A percentile compares a stretch with the other conserved stretches of the same genome.
These are phyloP conservation scores for Menidia menidia DNA, from an alignment of 2,797 vertebrate genomes.

Conservation along the genomic window DNA sequence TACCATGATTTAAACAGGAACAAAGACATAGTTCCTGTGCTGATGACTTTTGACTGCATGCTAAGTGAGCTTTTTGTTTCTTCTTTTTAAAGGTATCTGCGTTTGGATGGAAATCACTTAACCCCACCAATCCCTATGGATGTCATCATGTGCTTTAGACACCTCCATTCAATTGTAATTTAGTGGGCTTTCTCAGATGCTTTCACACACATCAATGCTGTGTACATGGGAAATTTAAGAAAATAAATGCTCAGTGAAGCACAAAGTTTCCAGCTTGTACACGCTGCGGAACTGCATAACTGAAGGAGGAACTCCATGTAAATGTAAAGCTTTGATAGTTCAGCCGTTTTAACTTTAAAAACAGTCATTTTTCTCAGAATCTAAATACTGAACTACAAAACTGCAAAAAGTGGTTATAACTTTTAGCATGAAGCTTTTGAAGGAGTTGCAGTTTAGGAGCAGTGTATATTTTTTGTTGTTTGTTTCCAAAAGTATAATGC, in stretches of 20 bases:
- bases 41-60: neutral
- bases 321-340: slow-evolving; percentile 28
- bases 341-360: slow-evolving; percentile 10
- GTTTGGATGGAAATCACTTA: slow-evolving; percentile 94
- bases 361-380: slow-evolving; percentile 43
- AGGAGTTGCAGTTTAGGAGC: slow-evolving; percentile 42
- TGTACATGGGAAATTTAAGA: slow-evolving; percentile 8
- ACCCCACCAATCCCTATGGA: slow-evolving; percentile 92
- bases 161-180: slow-evolving; percentile 92
- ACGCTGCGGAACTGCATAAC: slow-evolving; percentile 13
- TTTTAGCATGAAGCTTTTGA: slow-evolving; percentile 49
- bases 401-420: slow-evolving; percentile 50
- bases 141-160: slow-evolving; percentile 96
- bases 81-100: slow-evolving; percentile 84
- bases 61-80: slow-evolving; percentile 11
- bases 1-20: slow-evolving; percentile 7
- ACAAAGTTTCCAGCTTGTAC: slow-evolving; percentile 19
- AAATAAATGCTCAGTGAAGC: slow-evolving; percentile 14
- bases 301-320: slow-evolving; percentile 22
- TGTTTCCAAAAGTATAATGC: slow-evolving; percentile 57
- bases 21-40: neutral
- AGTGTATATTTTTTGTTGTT: slow-evolving; percentile 47
- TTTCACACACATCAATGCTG: slow-evolving; percentile 3
- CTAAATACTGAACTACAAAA: slow-evolving; percentile 19
- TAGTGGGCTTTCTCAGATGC: slow-evolving; percentile 69